These are phyloP conservation scores for Lathronympha strigana DNA, from an alignment of 2,888 invertebrate species.

Conservation along the genomic window DNA sequence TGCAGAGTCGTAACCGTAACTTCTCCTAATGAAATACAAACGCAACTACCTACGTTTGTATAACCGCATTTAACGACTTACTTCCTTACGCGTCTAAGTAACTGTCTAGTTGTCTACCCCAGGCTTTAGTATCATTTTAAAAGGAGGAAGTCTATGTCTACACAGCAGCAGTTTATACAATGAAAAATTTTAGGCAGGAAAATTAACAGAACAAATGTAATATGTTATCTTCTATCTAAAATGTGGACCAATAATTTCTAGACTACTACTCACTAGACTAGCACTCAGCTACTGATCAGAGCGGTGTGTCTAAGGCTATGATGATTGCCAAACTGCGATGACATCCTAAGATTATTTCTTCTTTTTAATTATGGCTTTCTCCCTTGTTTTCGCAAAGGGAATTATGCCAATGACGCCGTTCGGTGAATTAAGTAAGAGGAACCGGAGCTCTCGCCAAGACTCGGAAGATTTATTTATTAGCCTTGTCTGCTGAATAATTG, in stretches of 20 bases:
- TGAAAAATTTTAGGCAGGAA: neutral
- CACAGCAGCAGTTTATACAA: neutral
- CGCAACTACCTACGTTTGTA: conserved; percentile 50
- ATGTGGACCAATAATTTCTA: neutral
- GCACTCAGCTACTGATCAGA: neutral
- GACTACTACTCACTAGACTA: neutral
- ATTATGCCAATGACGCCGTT: too few species aligned
- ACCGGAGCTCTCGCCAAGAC: too few species aligned
- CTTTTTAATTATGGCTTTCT: too few species aligned
- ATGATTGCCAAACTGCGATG: neutral
- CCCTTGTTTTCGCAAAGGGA: too few species aligned
- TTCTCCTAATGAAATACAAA: conserved; percentile 49
- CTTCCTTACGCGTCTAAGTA: conserved; percentile 56
- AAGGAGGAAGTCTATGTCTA: neutral
- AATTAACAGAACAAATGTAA: neutral
- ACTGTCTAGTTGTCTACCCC: conserved; percentile 45
- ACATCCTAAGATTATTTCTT: too few species aligned
- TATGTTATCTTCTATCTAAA: neutral
- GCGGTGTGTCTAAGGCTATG: neutral
- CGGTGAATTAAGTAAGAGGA: too few species aligned
- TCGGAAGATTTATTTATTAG: conserved; percentile 22
- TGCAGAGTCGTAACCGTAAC: conserved; percentile 33
- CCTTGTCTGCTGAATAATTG: conserved; percentile 23
- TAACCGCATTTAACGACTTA: conserved; percentile 55
- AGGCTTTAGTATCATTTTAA: conserved; percentile 27